Conservation (phyloP, 2,797 vertebrate species). For the Dallia pectoralis region DNA sequence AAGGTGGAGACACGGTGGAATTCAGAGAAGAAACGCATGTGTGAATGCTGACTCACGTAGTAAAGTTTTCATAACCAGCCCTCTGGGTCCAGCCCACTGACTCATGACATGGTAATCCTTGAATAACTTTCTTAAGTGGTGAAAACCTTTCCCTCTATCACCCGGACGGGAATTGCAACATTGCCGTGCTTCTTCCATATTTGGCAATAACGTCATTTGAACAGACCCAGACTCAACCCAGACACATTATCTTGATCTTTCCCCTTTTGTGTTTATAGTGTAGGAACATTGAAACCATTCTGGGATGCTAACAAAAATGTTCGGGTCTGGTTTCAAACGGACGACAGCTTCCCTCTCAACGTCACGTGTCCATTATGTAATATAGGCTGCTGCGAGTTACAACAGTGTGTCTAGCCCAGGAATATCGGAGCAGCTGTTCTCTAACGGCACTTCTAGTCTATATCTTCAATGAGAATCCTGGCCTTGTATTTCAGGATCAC, state of each 20-base stretch:
- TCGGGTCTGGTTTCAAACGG: background rate
- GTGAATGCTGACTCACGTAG: constrained; percentile 32
- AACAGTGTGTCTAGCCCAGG: background rate
- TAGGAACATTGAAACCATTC: background rate
- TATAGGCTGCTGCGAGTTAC: background rate
- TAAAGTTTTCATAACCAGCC: constrained; percentile 12
- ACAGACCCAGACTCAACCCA: background rate
- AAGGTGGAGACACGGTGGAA: constrained; percentile 10
- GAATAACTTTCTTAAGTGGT: constrained; percentile 16
- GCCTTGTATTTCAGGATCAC: constrained; percentile 1
- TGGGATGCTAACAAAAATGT: constrained; percentile 2
- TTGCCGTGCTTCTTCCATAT: constrained; percentile 35
- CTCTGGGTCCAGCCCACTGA: constrained; percentile 19
- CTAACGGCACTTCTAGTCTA: background rate
- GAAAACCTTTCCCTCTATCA: background rate
- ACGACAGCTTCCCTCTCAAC: background rate
- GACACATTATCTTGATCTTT: constrained; percentile 15
- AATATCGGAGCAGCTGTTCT: background rate
- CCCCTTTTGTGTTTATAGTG: constrained; percentile 11
- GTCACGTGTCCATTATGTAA: background rate
- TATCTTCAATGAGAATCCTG: background rate
- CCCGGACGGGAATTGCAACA: constrained; percentile 5
- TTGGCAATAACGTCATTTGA: constrained; percentile 22
- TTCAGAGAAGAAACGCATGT: constrained; percentile 16
- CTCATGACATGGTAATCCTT: constrained; percentile 33